Conservation (phyloP, 2,797 vertebrate species). For the Tympanoctomys barrerae region DNA sequence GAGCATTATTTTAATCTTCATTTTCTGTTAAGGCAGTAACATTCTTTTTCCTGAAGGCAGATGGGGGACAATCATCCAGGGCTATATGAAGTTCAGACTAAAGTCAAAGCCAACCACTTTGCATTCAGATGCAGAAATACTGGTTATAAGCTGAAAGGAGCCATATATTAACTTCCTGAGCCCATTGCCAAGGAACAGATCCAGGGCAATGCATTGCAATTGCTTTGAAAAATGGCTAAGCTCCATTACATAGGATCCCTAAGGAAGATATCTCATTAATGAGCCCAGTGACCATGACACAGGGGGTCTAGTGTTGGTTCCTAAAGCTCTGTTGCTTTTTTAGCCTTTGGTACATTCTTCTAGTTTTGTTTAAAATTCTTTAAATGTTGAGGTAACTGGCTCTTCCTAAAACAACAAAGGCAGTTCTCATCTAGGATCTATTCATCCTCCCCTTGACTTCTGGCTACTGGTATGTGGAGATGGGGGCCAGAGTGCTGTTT, state of each 20-base stretch:
- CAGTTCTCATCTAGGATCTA: not conserved
- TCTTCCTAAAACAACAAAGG: not conserved
- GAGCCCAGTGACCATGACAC: not conserved
- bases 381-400: slow-evolving; percentile 2
- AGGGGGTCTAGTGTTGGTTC: not conserved
- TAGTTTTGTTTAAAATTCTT: slow-evolving; percentile 17
- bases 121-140: slow-evolving; percentile 75
- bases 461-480: not conserved
- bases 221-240: slow-evolving; percentile 38
- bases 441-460: not conserved
- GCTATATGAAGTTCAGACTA: slow-evolving; percentile 51
- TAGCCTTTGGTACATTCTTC: not conserved
- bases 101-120: slow-evolving; percentile 83
- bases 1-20: slow-evolving; percentile 55
- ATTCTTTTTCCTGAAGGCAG: slow-evolving; percentile 37
- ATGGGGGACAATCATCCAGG: slow-evolving; percentile 37
- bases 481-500: not conserved
- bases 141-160: not conserved
- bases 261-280: not conserved
- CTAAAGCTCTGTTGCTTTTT: not conserved
- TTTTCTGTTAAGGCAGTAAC: slow-evolving; percentile 84
- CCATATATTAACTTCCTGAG: not conserved
- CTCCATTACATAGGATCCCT: not conserved
- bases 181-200: not conserved
- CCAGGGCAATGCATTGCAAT: not conserved